Evolutionary conservation across 2,888 invertebrate genomes (phyloP).

Genomic region (Apamea epomidion): DNA sequence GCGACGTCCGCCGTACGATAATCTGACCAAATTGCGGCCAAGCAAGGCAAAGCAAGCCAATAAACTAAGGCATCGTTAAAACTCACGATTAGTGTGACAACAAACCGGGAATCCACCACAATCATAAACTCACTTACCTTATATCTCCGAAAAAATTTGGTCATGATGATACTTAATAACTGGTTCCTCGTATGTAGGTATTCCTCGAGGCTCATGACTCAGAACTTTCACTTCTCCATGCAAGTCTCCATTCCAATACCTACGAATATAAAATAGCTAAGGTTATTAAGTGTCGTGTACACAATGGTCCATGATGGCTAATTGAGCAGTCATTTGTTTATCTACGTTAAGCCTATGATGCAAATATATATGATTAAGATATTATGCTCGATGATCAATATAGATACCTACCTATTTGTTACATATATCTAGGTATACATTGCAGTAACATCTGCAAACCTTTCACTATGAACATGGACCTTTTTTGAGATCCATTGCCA

Average conservation of each 20-base stretch:
- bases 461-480: background rate
- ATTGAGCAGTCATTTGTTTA: slow-evolving; percentile 12
- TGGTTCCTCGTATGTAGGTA: background rate
- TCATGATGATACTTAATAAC: slow-evolving; percentile 19
- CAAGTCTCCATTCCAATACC: background rate
- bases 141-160: background rate
- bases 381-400: background rate
- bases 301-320: slow-evolving; percentile 42
- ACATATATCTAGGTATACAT: background rate
- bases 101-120: background rate
- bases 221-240: background rate
- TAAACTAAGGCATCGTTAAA: background rate
- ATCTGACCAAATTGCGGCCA: background rate
- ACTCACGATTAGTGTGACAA: background rate
- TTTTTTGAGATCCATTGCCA: background rate
- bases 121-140: slow-evolving; percentile 3
- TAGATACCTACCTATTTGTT: background rate
- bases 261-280: slow-evolving; percentile 4
- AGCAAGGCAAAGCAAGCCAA: background rate
- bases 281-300: slow-evolving; percentile 14
- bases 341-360: slow-evolving; percentile 29
- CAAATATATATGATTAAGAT: slow-evolving; percentile 19
- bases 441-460: background rate
- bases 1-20: background rate
- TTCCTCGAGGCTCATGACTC: background rate